Base-by-base conservation (phyloP, 1,140 invertebrate genomes). In the Euura lappo region DNA sequence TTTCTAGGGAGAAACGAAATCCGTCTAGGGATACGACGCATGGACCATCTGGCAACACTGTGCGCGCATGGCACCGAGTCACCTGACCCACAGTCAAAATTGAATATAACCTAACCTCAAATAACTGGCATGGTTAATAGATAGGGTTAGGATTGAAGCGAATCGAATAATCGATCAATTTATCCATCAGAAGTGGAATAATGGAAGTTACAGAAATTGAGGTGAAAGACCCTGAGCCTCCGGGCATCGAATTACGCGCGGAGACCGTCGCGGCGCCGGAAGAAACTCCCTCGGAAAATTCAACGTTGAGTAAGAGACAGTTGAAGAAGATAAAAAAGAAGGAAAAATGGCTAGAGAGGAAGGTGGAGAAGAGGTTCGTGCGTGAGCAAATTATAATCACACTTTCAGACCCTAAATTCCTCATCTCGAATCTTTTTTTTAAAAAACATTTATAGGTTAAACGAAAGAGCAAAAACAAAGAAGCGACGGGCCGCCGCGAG, bases 391-490 rank as follows among this genome's bases (percentile, higher is more conserved):
- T 68, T 2, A 64, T 71, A 2, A 73, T 45, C 68, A 68, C 66
- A 45, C 64, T 44, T 71, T 5, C 74, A n/a, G 65, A 60, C 51
- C 68, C 28, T 28, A 8, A 68, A 76, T 66, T 64, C 78, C 44
- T 72, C 80, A 45, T 42, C 69, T 47, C 28, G 60, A 65, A 11
- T 51, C 44, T 10, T 6, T 68, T 70, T 71, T 65, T 45, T 66
- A 47, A 68, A 46, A 64, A 7, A 46, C 73, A 68, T 74, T 47
- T 65, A 88, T 28, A 28, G 87, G 72, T 75, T 84, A 45, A 90
- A 90, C 73, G 93, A 94, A 79, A 90, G 92, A 77, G 89, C 91
- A 28, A 91, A 91, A 78, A 89, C 91, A 28, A 94, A 92, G 81
- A 89, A 91, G 79, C 91, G 90, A 79, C 88, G 91, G 83, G 93